phyloP scores from a whole-genome alignment of 2,888 invertebrate genomes.

The Loripinus fragilis region DNA sequence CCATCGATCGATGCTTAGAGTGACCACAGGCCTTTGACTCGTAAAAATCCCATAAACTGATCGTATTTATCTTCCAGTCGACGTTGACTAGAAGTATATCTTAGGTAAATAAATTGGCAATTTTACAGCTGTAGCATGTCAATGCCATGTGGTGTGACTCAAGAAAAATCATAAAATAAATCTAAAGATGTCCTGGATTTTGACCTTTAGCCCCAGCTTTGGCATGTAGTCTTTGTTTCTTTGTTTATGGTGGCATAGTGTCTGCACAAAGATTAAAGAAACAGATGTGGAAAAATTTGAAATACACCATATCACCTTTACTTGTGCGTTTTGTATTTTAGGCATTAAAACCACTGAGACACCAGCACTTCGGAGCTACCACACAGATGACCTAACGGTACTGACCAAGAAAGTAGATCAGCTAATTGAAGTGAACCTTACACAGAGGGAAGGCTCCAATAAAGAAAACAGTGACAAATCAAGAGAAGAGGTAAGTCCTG shows the following conservation, averaged over 20 bases:
- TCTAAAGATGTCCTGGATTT: too few relatives aligned
- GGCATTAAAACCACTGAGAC: neutral
- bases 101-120: too few relatives aligned
- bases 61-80: too few relatives aligned
- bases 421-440: neutral
- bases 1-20: too few relatives aligned
- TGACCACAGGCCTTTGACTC: too few relatives aligned
- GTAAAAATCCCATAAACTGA: too few relatives aligned
- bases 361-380: neutral
- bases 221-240: too few relatives aligned
- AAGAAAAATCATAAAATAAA: too few relatives aligned
- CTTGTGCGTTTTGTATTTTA: neutral
- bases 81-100: too few relatives aligned
- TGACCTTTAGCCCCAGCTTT: too few relatives aligned
- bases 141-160: too few relatives aligned
- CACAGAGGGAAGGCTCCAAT: neutral
- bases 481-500: neutral
- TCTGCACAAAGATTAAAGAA: neutral
- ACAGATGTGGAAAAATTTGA: neutral
- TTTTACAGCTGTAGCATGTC: too few relatives aligned
- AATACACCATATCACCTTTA: neutral
- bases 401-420: neutral
- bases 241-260: slow-evolving; percentile 1
- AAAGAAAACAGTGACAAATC: neutral
- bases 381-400: neutral